These are phyloP conservation scores for Rhinoptilus africanus DNA, from an alignment of 2,113 vertebrate species.

Conservation along the genomic window DNA sequence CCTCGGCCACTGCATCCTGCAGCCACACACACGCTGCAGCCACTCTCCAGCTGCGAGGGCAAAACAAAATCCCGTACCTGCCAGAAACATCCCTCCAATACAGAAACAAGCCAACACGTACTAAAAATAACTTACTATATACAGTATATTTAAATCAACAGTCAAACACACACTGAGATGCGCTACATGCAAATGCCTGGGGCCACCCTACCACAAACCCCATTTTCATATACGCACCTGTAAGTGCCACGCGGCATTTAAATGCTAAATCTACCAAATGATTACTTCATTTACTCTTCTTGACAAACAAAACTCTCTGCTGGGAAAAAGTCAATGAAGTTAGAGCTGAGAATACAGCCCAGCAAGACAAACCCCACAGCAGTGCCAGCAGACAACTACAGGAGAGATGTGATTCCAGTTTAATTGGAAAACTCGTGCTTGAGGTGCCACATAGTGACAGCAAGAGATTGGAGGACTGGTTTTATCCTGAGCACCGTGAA, in stretches of 20 bases:
- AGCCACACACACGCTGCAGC: too few relatives aligned
- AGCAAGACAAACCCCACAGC: neutral
- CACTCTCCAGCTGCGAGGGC: neutral
- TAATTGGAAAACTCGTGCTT: constrained; percentile 63
- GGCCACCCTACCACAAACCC: constrained; percentile 45
- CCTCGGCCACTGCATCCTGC: neutral
- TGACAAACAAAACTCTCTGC: constrained; percentile 30
- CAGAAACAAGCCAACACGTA: constrained; percentile 7
- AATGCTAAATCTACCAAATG: constrained; percentile 31
- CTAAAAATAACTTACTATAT: constrained; percentile 45
- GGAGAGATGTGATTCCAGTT: neutral
- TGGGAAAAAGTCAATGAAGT: neutral
- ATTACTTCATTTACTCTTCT: constrained; percentile 36
- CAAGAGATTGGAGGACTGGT: neutral
- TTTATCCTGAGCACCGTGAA: constrained; percentile 61
- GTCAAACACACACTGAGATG: constrained; percentile 56
- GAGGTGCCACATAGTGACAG: constrained; percentile 51
- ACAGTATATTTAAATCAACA: constrained; percentile 64
- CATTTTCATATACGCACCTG: constrained; percentile 37
- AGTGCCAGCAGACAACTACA: neutral
- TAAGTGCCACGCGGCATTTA: constrained; percentile 67
- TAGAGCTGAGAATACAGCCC: neutral
- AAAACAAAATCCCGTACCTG: neutral
- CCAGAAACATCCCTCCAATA: constrained; percentile 14
- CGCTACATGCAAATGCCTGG: constrained; percentile 52